Percentiles rank a stretch among this genome's conserved stretches.
phyloP scores from a whole-genome alignment of 92 coral and sea anemone genomes.

The Phenganax subtilis region DNA sequence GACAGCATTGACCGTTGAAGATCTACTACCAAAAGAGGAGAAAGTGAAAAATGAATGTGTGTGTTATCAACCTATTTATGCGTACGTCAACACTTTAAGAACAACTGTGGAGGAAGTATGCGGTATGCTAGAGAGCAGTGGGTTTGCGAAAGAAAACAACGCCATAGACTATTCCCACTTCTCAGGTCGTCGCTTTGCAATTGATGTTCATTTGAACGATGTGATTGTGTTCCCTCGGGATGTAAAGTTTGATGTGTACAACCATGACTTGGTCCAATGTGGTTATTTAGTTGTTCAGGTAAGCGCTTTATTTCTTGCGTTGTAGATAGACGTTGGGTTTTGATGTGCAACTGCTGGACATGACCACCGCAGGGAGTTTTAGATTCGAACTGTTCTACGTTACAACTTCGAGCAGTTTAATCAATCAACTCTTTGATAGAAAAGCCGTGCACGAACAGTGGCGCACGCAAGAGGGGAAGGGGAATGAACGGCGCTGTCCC shows the following conservation, averaged over 20 bases:
- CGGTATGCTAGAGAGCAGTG: conserved; percentile 56
- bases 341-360: too few species aligned
- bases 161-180: conserved; percentile 46
- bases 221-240: conserved; percentile 76
- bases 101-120: conserved; percentile 54
- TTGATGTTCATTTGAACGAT: conserved; percentile 77
- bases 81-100: conserved; percentile 71
- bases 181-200: conserved; percentile 62
- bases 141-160: conserved; percentile 60
- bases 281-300: conserved; percentile 90
- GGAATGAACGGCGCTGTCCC: background rate
- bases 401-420: too few species aligned
- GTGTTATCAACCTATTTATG: conserved; percentile 82
- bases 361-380: too few species aligned
- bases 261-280: conserved; percentile 64
- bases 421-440: too few species aligned
- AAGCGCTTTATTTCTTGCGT: background rate
- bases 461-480: background rate
- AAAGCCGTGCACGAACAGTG: too few species aligned
- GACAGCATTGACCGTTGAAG: conserved; percentile 96
- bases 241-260: conserved; percentile 80
- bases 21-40: conserved; percentile 89
- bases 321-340: background rate
- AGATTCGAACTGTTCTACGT: too few species aligned
- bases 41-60: conserved; percentile 85